Conservation (phyloP, 2,888 invertebrate genomes). For the Leptinotarsa tumamoca region DNA sequence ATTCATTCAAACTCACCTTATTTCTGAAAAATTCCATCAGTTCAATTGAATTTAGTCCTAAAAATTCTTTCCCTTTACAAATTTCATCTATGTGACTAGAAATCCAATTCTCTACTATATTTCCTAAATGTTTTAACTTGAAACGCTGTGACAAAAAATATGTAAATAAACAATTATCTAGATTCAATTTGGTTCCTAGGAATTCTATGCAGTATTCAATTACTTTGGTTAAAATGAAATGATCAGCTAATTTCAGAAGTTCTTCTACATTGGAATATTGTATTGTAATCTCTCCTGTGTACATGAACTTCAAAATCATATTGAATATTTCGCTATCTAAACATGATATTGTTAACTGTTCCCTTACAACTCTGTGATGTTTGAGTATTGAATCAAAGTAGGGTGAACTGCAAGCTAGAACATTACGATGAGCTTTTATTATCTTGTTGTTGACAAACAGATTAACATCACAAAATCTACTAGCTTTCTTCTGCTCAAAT, state of each 20-base stretch:
- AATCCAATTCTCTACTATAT: constrained; percentile 70
- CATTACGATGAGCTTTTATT: constrained; percentile 73
- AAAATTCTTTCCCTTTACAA: constrained; percentile 70
- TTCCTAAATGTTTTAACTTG: constrained; percentile 70
- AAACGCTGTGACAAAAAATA: constrained; percentile 73
- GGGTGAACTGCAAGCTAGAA: constrained; percentile 74
- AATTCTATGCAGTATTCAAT: constrained; percentile 76
- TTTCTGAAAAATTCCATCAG: constrained; percentile 70
- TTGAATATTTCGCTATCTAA: constrained; percentile 72
- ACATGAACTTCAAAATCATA: constrained; percentile 74
- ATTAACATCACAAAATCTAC: constrained; percentile 73
- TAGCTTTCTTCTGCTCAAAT: constrained; percentile 69
- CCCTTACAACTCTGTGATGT: constrained; percentile 68
- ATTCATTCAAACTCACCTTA: constrained; percentile 61
- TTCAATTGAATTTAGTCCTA: constrained; percentile 66
- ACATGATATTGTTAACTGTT: constrained; percentile 71
- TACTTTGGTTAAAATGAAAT: constrained; percentile 72
- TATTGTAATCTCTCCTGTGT: constrained; percentile 73
- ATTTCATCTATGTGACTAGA: constrained; percentile 69
- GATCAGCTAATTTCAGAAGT: constrained; percentile 73
- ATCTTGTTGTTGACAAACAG: constrained; percentile 71
- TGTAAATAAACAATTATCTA: constrained; percentile 74
- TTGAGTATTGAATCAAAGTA: constrained; percentile 75
- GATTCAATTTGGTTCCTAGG: constrained; percentile 72
- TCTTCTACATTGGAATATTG: constrained; percentile 73